phyloP scores from a whole-genome alignment of 2,888 invertebrate species.

The Leptinotarsa peninsularis region DNA sequence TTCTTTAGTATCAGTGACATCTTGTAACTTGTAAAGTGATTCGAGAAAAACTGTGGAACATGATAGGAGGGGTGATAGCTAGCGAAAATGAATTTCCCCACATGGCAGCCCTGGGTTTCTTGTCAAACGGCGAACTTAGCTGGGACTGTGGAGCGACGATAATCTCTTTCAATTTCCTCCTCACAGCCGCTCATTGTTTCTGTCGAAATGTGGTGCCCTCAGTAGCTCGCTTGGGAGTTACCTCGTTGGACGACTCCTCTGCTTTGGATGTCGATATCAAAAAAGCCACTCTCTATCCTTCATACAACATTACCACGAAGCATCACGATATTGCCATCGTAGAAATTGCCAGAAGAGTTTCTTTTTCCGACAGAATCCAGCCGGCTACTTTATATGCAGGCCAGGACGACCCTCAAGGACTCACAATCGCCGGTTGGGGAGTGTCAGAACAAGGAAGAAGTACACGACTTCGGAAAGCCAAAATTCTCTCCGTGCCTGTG shows the following conservation, averaged over 20 bases:
- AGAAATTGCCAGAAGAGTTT: background rate
- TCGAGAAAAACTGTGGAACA: background rate
- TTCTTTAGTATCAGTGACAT: no score
- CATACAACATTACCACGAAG: background rate
- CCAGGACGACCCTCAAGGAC: slow-evolving; percentile 1
- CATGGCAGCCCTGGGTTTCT: slow-evolving; percentile 2
- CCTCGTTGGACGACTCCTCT: background rate
- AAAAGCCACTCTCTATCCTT: slow-evolving; percentile 1
- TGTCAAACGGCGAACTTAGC: background rate
- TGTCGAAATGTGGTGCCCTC: slow-evolving; percentile 7
- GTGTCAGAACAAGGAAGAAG: background rate
- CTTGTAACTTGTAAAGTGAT: background rate
- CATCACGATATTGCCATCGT: slow-evolving; percentile 12
- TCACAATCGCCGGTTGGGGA: background rate
- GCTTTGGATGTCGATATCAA: background rate
- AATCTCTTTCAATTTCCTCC: background rate
- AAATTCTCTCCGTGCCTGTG: background rate
- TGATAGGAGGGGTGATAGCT: slow-evolving; percentile 6
- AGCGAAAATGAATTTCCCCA: background rate
- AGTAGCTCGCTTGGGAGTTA: background rate
- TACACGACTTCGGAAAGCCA: background rate
- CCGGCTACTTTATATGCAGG: background rate
- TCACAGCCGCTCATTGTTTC: slow-evolving; percentile 6
- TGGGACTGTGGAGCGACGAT: background rate
- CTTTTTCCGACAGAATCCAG: background rate